phyloP scores from a whole-genome alignment of 1,140 invertebrate genomes.

The Cotesia glomerata region DNA sequence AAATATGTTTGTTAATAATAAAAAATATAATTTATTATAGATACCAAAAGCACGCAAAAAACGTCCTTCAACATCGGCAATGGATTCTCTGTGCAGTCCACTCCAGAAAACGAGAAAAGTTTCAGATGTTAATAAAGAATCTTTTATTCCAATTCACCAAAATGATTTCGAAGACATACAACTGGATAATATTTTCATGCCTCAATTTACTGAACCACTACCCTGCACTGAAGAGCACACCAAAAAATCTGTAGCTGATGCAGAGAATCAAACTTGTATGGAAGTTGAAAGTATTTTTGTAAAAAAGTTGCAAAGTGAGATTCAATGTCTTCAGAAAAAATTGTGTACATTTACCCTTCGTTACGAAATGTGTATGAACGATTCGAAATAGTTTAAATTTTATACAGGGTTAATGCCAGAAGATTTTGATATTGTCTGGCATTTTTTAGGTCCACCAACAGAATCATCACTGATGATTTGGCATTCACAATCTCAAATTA shows the following conservation, averaged over 20 bases:
- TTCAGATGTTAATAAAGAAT: too few species aligned
- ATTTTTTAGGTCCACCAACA: background rate
- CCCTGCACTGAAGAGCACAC: background rate
- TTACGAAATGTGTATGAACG: background rate
- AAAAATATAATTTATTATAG: too few species aligned
- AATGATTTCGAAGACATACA: too few species aligned
- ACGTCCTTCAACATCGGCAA: too few species aligned
- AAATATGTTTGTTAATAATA: too few species aligned
- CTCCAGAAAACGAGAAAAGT: too few species aligned
- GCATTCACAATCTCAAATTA: too few species aligned
- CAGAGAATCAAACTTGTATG: conserved; percentile 8
- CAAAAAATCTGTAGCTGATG: background rate
- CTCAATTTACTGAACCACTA: background rate
- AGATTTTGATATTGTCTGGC: background rate
- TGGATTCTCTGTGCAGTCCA: too few species aligned
- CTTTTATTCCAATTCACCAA: too few species aligned
- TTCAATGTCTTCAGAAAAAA: background rate
- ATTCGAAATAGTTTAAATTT: background rate
- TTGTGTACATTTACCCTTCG: background rate
- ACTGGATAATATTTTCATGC: too few species aligned
- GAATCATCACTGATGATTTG: too few species aligned
- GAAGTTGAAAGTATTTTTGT: background rate
- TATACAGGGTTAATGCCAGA: conserved; percentile 1
- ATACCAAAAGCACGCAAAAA: too few species aligned
- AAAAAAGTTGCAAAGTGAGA: conserved; percentile 1